These are phyloP conservation scores for Zeuzera pyrina DNA, from an alignment of 2,888 invertebrate genomes.

Conservation along the genomic window DNA sequence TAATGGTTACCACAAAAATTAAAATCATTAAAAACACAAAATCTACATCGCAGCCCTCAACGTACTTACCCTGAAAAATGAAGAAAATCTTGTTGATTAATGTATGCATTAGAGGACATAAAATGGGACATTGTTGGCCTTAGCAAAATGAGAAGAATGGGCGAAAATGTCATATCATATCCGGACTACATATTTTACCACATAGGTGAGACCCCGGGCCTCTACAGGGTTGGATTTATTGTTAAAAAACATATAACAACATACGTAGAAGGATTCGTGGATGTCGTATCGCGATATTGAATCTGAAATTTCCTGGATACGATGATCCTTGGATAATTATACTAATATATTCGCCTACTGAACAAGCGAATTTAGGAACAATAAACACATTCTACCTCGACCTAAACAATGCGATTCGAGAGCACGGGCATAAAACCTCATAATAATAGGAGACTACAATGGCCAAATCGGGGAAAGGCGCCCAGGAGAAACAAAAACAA, in stretches of 20 bases:
- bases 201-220: slow-evolving; percentile 4
- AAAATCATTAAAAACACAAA: no score
- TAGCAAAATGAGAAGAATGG: not conserved
- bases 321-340: slow-evolving; percentile 20
- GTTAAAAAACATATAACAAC: slow-evolving; percentile 4
- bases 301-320: no score
- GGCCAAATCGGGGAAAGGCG: slow-evolving; percentile 16
- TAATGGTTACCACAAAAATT: no score
- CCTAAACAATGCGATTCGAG: slow-evolving; percentile 16
- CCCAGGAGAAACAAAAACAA: slow-evolving; percentile 14
- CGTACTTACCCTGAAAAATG: not conserved
- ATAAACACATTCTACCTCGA: slow-evolving; percentile 17
- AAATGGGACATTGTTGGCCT: slow-evolving; percentile 1
- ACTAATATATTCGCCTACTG: slow-evolving; percentile 20
- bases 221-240: slow-evolving; percentile 3
- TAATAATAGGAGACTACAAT: no score
- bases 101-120: not conserved
- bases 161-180: slow-evolving; percentile 1
- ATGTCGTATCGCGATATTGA: slow-evolving; percentile 18
- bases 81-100: not conserved
- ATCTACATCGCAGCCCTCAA: no score
- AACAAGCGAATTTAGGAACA: slow-evolving; percentile 13
- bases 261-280: slow-evolving; percentile 1
- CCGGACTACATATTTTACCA: slow-evolving; percentile 4
- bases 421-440: no score